A percentile compares a stretch with the other conserved stretches of the same genome.
Conservation (phyloP, 2,797 vertebrate species). For the Oryzias dopingdopingensis region DNA sequence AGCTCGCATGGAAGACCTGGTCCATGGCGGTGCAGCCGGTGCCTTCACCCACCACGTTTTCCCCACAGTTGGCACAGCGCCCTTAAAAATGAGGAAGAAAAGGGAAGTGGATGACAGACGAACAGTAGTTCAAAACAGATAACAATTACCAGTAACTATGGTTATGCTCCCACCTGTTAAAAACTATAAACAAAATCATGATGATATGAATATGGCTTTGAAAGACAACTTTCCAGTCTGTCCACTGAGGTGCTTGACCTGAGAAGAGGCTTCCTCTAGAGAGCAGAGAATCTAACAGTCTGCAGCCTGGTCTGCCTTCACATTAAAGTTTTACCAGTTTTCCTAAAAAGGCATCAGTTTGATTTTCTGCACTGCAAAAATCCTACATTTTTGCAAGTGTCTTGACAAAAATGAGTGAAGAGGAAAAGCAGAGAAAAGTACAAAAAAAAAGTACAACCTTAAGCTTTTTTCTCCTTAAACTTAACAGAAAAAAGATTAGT, state of each 20-base stretch:
- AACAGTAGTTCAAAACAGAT: slow-evolving; percentile 10
- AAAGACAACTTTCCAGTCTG: neutral
- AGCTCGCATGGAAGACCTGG: slow-evolving; percentile 96
- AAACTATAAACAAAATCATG: neutral
- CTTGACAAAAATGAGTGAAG: neutral
- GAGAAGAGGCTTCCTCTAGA: slow-evolving; percentile 5
- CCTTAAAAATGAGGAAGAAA: slow-evolving; percentile 73
- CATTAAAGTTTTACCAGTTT: slow-evolving; percentile 1
- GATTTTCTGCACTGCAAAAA: slow-evolving; percentile 3
- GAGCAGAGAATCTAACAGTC: slow-evolving; percentile 5
- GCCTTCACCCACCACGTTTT: slow-evolving; percentile 96
- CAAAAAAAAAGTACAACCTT: no score
- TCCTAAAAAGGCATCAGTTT: slow-evolving; percentile 7
- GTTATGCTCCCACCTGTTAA: slow-evolving; percentile 1
- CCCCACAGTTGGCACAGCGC: slow-evolving; percentile 93
- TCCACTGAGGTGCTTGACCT: slow-evolving; percentile 13
- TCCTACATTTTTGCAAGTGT: neutral
- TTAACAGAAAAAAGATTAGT: no score
- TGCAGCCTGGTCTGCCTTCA: neutral
- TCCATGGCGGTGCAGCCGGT: slow-evolving; percentile 98
- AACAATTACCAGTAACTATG: slow-evolving; percentile 10
- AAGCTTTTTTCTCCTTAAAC: no score
- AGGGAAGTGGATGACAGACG: slow-evolving; percentile 24
- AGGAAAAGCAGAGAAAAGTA: neutral
- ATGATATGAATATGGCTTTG: neutral